phyloP scores from a whole-genome alignment of 23 tunicate genomes.

The Phallusia fumigata region DNA sequence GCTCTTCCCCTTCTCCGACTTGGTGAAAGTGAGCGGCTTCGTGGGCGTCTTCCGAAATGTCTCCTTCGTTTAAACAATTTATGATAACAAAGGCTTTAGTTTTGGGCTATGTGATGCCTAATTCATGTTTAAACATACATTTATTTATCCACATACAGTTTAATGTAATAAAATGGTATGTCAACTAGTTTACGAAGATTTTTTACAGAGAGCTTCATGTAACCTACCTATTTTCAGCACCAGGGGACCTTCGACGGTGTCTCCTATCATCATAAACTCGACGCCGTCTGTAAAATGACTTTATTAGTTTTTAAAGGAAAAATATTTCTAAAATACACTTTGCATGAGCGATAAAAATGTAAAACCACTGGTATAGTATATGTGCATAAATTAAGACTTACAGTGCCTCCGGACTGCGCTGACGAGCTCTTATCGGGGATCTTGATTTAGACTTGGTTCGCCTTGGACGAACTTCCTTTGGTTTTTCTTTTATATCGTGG shows the following conservation, averaged over 20 bases:
- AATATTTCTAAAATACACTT: too few relatives aligned
- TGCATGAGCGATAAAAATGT: neutral
- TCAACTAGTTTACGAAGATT: too few relatives aligned
- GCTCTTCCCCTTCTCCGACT: slow-evolving; percentile 39
- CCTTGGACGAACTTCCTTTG: slow-evolving; percentile 19
- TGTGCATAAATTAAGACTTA: slow-evolving; percentile 13
- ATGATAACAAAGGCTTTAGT: too few relatives aligned
- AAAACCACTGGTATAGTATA: neutral
- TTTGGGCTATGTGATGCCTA: too few relatives aligned
- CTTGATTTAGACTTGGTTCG: slow-evolving; percentile 4
- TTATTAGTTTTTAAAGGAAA: neutral
- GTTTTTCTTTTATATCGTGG: slow-evolving; percentile 24
- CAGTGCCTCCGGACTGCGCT: slow-evolving; percentile 26
- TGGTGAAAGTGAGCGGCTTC: slow-evolving; percentile 55
- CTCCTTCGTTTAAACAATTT: slow-evolving; percentile 16
- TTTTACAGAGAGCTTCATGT: too few relatives aligned
- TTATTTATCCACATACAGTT: too few relatives aligned
- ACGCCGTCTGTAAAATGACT: neutral
- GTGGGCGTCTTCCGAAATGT: slow-evolving; percentile 27
- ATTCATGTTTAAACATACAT: too few relatives aligned
- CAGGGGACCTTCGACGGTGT: slow-evolving; percentile 47
- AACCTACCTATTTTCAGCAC: slow-evolving; percentile 20
- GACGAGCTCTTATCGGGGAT: slow-evolving; percentile 30
- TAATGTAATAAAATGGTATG: too few relatives aligned
- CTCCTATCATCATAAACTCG: slow-evolving; percentile 35